These are phyloP conservation scores for Holacanthella duospinosa DNA, from an alignment of 2,888 invertebrate genomes.

Conservation along the genomic window DNA sequence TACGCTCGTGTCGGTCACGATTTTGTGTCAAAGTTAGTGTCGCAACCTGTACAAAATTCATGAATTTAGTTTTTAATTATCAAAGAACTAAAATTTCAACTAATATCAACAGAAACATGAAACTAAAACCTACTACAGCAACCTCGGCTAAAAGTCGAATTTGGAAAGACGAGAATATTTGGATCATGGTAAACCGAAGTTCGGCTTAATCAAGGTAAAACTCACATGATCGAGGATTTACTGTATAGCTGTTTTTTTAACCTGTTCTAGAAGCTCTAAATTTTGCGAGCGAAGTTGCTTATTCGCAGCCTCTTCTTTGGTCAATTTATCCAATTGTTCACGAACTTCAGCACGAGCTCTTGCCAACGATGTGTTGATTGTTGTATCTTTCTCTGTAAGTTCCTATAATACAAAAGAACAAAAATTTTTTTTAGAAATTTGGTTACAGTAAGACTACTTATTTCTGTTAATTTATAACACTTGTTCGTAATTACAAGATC, in stretches of 20 bases:
- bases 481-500: too few species aligned
- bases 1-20: slow-evolving; percentile 21
- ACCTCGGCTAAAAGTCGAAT: too few species aligned
- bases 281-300: slow-evolving; percentile 20
- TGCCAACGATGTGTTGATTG: slow-evolving; percentile 20
- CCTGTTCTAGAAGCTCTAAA: slow-evolving; percentile 25
- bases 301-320: slow-evolving; percentile 27
- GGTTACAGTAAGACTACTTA: not conserved
- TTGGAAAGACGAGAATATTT: too few species aligned
- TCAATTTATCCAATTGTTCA: slow-evolving; percentile 21
- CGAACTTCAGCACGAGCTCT: slow-evolving; percentile 27
- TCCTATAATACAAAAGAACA: slow-evolving; percentile 11
- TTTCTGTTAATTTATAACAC: too few species aligned
- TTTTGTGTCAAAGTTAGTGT: slow-evolving; percentile 12
- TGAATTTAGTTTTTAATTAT: too few species aligned
- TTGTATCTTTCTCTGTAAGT: slow-evolving; percentile 19
- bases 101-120: too few species aligned
- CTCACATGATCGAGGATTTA: too few species aligned
- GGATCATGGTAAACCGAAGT: too few species aligned
- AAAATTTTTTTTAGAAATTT: not conserved
- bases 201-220: too few species aligned
- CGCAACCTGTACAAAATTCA: slow-evolving; percentile 15
- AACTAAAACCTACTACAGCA: too few species aligned
- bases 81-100: too few species aligned
- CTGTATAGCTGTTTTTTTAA: too few species aligned